Base-by-base conservation (phyloP, 2,888 invertebrate genomes). In the Acanthacorydalis orientalis region DNA sequence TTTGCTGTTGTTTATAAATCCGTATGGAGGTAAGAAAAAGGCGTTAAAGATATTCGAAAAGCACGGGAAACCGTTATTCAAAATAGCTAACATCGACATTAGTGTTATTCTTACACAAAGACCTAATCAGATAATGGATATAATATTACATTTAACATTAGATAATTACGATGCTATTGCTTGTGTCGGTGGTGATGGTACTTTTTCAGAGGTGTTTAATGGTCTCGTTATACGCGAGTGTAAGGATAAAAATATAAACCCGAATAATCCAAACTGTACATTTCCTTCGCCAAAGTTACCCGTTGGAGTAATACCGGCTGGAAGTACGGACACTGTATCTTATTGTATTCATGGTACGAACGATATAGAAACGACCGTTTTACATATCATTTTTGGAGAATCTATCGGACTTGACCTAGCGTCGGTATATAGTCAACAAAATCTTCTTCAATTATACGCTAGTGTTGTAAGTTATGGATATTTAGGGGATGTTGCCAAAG, bases 171-270 rank as follows among this genome's bases (percentile, higher is more conserved):
- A 80, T 67, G 84, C 82, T 1, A 70, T 88, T 15, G 78, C 83
- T 14, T 83, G 83, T 62, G 81, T 90, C 8, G 90, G 90, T 1
- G 90, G 90, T 1, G 90, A 91, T 63, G 90, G 90, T 1, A 85
- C 88, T 40, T 82, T 87, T 55, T 78, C 84, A 7, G 90, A 90
- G 65, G 70, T 88, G 31, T 76, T 79, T 53, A 84, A 85, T 60
- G 86, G 87, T 1, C 63, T 86, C 43, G 68, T 83, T 38, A 60
- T 74, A 37, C 64, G 77, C 46, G 68, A 73, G 12, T 73, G 76
- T 41, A 64, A 62, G 49, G 72, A 74, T 23, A 61, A 62, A 38
- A 69, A 71, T 6, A 59, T 77, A 15, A 69, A 75, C 58, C 69
- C 68, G 49, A 72, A 72, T 56, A 71, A 72, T 57, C 67, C 67